Base-by-base conservation (phyloP, 2,113 vertebrate genomes). In the Channa maculata region DNA sequence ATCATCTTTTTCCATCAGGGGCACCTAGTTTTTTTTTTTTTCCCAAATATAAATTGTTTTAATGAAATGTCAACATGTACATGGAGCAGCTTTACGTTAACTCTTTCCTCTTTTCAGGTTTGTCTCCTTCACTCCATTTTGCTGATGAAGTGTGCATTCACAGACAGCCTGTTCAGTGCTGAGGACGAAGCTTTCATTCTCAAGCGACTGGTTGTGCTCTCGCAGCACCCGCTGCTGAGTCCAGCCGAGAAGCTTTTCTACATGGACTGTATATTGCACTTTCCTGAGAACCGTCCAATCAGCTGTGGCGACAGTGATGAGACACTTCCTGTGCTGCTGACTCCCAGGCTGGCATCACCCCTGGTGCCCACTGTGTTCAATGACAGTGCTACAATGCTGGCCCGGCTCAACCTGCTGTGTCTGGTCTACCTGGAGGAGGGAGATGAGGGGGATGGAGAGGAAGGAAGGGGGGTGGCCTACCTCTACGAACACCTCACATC, bases 261-360 rank as follows among this genome's bases (percentile, higher is more conserved):
- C 86, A 83, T 94, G 69, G 94, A 97, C 80, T 97, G 95, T 45
- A 89, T 98, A 48, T 86, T 97, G 73, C 93, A 92, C 88, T 97
- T 98, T 52, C 96, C 96, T 0, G 96, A 98, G 87, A 98, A 98
- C 86, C 93, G 95, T 2, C 96, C 96, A 0, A 93, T 98, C 61
- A 88, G 94, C 53, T 94, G 92, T 5, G 78, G 93, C 0, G 91
- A 93, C 0, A 84, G 86, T 0, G 94, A 95, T 2, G 96, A 97
- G 80, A 80, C 80, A 3, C 77, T 94, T 15, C 96, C 96, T 0
- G 93, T 98, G 71, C 91, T 96, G 61, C 90, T 98, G 9, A 95
- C 95, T 0, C 93, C 94, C 0, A 91, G 46, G 50, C 90, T 95
- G 0, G 93, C 94, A 1, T 71, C 72, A 0, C 90, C 91, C 3